Conservation (phyloP, 2,888 invertebrate genomes). For the Eupithecia inturbata region DNA sequence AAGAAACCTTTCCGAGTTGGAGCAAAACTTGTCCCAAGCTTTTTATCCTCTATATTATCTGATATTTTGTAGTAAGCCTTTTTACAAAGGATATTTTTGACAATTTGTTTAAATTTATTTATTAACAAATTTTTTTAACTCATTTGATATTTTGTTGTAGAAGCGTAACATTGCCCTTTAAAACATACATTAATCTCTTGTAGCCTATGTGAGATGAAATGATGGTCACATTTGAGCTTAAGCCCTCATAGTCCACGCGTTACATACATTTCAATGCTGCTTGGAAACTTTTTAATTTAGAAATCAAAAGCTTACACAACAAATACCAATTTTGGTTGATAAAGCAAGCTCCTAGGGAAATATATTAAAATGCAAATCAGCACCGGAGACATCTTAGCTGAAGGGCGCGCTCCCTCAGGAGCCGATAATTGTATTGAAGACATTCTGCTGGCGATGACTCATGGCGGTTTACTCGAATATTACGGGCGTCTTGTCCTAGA, state of each 20-base stretch:
- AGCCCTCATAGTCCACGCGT: neutral
- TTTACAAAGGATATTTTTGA: too few relatives aligned
- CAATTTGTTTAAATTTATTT: too few relatives aligned
- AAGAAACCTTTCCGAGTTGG: too few relatives aligned
- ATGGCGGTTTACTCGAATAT: neutral
- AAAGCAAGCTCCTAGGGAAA: slow-evolving; percentile 2
- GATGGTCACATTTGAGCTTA: neutral
- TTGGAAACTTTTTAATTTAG: slow-evolving; percentile 4
- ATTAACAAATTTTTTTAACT: too few relatives aligned
- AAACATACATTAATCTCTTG: too few relatives aligned
- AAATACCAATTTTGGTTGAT: neutral
- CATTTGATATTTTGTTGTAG: too few relatives aligned
- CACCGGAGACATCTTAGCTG: neutral
- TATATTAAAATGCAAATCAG: slow-evolving; percentile 12
- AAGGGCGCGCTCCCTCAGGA: neutral
- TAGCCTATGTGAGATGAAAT: too few relatives aligned
- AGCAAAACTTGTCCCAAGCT: too few relatives aligned
- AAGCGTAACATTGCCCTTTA: too few relatives aligned
- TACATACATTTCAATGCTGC: neutral
- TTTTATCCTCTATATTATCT: too few relatives aligned
- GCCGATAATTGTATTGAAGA: slow-evolving; percentile 5
- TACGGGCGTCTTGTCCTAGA: neutral
- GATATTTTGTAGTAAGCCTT: too few relatives aligned
- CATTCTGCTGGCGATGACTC: neutral
- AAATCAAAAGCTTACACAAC: neutral